Base-by-base conservation (phyloP, 53 echinoderm and acorn worm species). In the Echinarachnius parma region DNA sequence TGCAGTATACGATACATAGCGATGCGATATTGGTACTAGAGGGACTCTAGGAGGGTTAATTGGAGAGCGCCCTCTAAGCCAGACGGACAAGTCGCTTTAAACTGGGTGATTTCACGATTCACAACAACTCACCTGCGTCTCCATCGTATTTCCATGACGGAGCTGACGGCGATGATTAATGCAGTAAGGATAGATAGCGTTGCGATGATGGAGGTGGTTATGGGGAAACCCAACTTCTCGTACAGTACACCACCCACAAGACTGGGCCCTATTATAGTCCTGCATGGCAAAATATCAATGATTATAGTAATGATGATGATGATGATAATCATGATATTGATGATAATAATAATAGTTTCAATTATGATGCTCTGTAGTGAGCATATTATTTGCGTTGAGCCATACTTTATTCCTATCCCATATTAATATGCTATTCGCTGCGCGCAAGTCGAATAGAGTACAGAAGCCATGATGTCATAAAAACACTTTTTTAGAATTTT, bases 171-270 rank as follows among this genome's bases (percentile, higher is more conserved):
- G 24, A 62, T 18, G 28, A 66, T 19, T n/a, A 66, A 28, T 0
- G 66, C 66, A 28, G 47, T 30, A n/a, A 46, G n/a, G 16, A 66
- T 46, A 16, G 28, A 28, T 15, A 48, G 5, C 0, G 28, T 26
- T n/a, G 66, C 46, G 46, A 47, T 66, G 47, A 66, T 66, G 15
- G 29, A 20, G 7, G 66, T 27, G 1, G 66, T 66, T n/a, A 27
- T 47, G 16, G n/a, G 20, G 29, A 66, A 66, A 20, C 66, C 66
- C 10, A 46, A 27, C 8, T 27, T 31, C 20, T 66, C 46, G 5
- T 66, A 46, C 3, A 66, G 28, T 31, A 66, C 20, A 18, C 66
- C 66, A 19, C 66, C 66, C n/a, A 48, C 66, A 46, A 66, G 28
- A 46, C 66, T 46, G 9, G 66, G 28, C 8, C 66, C 66, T 18